phyloP scores from a whole-genome alignment of 2,888 invertebrate species.

The Noctua pronuba region DNA sequence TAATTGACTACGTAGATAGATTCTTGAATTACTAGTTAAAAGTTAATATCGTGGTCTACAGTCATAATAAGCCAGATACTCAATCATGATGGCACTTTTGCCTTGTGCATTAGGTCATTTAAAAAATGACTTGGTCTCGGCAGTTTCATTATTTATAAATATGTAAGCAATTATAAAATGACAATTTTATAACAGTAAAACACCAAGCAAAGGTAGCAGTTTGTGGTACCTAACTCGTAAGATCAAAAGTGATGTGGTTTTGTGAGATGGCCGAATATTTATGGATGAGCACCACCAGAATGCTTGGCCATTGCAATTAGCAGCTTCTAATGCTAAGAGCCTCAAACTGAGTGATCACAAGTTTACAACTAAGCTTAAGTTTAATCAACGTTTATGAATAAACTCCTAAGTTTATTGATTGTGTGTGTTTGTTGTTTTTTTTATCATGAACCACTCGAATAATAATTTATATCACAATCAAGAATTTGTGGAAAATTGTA shows the following conservation, averaged over 20 bases:
- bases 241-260: constrained; percentile 22
- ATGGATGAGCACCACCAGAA: neutral
- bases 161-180: constrained; percentile 23
- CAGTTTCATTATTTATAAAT: constrained; percentile 17
- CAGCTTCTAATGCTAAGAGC: neutral
- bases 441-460: too few relatives aligned
- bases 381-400: too few relatives aligned
- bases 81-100: neutral
- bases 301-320: neutral
- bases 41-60: neutral
- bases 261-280: neutral
- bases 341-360: neutral
- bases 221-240: constrained; percentile 17
- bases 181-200: constrained; percentile 31
- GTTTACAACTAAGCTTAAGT: too few relatives aligned
- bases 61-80: constrained; percentile 7
- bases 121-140: constrained; percentile 1
- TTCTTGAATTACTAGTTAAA: neutral
- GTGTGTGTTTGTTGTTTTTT: neutral
- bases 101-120: neutral
- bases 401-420: neutral
- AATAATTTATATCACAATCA: neutral
- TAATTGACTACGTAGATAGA: neutral
- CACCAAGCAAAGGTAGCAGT: neutral
- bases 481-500: neutral